Base-by-base conservation (phyloP, 1,140 invertebrate genomes). In the Riptortus pedestris region DNA sequence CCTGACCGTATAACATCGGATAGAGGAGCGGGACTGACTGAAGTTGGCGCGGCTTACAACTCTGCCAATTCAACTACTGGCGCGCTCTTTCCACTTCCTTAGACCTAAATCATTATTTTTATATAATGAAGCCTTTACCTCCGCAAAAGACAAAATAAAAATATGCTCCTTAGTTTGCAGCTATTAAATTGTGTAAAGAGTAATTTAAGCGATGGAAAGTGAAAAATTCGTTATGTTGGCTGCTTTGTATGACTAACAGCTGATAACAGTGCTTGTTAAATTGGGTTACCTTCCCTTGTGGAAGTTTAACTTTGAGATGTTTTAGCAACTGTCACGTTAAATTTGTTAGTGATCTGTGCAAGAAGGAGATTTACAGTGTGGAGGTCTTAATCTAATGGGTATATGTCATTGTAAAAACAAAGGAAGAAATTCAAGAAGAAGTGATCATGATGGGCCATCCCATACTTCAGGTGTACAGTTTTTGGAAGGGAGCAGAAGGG, bases 391-490 rank as follows among this genome's bases (percentile, higher is more conserved):
- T 62, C 65, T 65, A 67, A 69, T 69, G 67, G 67, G 67, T 67
- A 45, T 67, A 65, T 69, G 67, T 48, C 67, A 67, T 55, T 67
- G 67, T 59, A 67, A 67, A 55, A 62, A 64, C 59, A 62, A 65
- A 55, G 62, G 55, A 55, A 43, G 65, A 18, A 47, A 28, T 20
- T 33, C 29, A 1, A 43, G 43, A 11, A 59, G 26, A 45, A 63
- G 29, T 38, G 52, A 43, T 14, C 55, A 33, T 2, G 29, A 20
- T 26, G 52, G 48, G 20, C 22, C 28, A 22, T 26, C n/a, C 14
- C 58, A 65, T 45, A 24, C 22, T 57, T n/a, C 28, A 18, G 26
- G 26, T 16, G 28, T 33, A 18, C n/a, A n/a, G n/a, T n/a, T n/a
- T n/a, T n/a, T n/a, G n/a, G n/a, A n/a, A n/a, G n/a, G n/a, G n/a